Evolutionary conservation across 2,888 invertebrate genomes (phyloP).

Genomic region (Cacoxenus indagator): DNA sequence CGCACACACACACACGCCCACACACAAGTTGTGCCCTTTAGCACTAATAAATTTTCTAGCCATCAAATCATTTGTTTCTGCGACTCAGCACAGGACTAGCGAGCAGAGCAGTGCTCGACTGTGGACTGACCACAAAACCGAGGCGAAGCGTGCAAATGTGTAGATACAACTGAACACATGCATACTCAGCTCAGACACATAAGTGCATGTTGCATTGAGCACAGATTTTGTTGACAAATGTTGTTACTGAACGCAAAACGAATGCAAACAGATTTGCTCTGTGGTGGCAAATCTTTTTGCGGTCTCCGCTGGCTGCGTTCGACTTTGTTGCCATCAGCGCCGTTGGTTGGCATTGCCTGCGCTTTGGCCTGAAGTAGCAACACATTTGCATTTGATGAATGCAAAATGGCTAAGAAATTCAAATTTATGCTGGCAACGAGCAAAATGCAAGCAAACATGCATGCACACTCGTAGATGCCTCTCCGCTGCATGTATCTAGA

Average conservation of each 20-base stretch:
- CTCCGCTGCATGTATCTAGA: slow-evolving; percentile 5
- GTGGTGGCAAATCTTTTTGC: slow-evolving; percentile 1
- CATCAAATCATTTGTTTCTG: slow-evolving; percentile 16
- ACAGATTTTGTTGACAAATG: slow-evolving; percentile 23
- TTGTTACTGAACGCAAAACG: slow-evolving; percentile 15
- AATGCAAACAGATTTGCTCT: slow-evolving; percentile 22
- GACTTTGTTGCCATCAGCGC: not conserved
- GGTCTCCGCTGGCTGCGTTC: not conserved
- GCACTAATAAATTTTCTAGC: slow-evolving; percentile 21
- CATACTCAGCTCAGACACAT: not conserved
- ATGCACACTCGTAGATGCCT: not conserved
- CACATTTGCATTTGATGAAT: slow-evolving; percentile 6
- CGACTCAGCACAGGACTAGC: no score
- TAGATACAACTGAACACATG: not conserved
- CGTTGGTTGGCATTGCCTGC: no score
- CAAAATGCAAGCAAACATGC: not conserved
- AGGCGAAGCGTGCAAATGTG: not conserved
- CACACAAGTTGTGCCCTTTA: not conserved
- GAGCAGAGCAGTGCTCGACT: not conserved
- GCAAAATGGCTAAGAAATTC: not conserved
- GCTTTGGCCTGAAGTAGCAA: no score
- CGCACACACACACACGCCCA: slow-evolving; percentile 9
- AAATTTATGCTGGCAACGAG: not conserved
- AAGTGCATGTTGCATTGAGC: not conserved
- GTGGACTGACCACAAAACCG: not conserved